phyloP scores from a whole-genome alignment of 2,113 vertebrate species.

The Albula glossodonta region DNA sequence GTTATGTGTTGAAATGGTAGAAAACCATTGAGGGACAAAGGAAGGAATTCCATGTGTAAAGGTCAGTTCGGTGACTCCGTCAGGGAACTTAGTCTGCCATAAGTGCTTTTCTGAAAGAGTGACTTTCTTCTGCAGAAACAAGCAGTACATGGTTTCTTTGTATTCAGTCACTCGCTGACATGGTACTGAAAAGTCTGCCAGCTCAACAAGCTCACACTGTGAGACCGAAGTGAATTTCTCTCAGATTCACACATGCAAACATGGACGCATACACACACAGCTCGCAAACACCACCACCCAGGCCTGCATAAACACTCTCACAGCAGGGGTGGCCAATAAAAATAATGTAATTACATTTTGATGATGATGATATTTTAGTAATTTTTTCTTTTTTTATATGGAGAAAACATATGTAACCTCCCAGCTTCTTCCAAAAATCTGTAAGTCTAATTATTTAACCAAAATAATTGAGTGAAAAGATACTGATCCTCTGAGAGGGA shows the following conservation, averaged over 20 bases:
- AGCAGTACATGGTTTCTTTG: neutral
- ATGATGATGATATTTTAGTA: too few species aligned
- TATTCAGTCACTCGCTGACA: neutral
- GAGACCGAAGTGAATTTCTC: neutral
- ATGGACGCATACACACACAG: neutral
- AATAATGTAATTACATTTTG: too few species aligned
- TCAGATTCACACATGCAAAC: neutral
- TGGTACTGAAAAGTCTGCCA: neutral
- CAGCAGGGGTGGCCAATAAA: neutral
- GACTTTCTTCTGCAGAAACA: neutral
- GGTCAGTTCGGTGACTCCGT: neutral
- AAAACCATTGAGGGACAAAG: neutral
- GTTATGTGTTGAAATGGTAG: neutral
- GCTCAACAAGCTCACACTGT: neutral
- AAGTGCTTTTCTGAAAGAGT: neutral
- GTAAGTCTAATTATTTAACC: too few species aligned
- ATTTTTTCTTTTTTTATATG: too few species aligned
- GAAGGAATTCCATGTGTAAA: neutral
- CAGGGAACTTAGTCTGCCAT: neutral
- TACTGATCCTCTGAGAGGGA: too few species aligned
- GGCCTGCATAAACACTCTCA: neutral
- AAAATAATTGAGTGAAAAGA: too few species aligned
- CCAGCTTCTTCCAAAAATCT: too few species aligned
- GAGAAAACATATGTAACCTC: too few species aligned
- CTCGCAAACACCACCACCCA: too few species aligned